phyloP scores from a whole-genome alignment of 2,113 vertebrate genomes.

The Cephalophus harveyi region DNA sequence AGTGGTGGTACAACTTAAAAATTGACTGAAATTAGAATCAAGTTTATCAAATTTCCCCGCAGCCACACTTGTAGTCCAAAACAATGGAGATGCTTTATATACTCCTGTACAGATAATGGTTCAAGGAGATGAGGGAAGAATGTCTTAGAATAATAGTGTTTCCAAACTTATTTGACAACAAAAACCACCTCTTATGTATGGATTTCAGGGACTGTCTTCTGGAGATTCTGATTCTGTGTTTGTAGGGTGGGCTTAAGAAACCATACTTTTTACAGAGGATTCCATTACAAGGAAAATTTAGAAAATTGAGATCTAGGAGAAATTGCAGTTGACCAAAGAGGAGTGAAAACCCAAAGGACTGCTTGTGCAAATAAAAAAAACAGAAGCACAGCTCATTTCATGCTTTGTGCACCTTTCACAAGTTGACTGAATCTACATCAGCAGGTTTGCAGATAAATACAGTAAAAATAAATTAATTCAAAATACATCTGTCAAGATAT shows the following conservation, averaged over 20 bases:
- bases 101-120: not conserved
- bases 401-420: not conserved
- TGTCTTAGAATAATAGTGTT: not conserved
- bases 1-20: not conserved
- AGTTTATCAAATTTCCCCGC: not conserved
- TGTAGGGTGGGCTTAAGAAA: not conserved
- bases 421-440: not conserved
- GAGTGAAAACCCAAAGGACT: not conserved
- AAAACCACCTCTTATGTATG: not conserved
- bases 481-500: conserved; percentile 19
- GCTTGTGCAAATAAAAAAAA: not conserved
- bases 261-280: not conserved
- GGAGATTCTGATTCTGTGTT: not conserved
- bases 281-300: not conserved
- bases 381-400: not conserved
- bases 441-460: not conserved
- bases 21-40: not conserved
- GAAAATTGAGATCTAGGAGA: not conserved
- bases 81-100: not conserved
- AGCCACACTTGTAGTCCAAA: not conserved
- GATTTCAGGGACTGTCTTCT: not conserved
- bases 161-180: not conserved
- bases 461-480: not conserved
- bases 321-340: not conserved
- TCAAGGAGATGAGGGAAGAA: not conserved